Base-by-base conservation (phyloP, 2,797 vertebrate species). In the Parotocinclus haroldoi region DNA sequence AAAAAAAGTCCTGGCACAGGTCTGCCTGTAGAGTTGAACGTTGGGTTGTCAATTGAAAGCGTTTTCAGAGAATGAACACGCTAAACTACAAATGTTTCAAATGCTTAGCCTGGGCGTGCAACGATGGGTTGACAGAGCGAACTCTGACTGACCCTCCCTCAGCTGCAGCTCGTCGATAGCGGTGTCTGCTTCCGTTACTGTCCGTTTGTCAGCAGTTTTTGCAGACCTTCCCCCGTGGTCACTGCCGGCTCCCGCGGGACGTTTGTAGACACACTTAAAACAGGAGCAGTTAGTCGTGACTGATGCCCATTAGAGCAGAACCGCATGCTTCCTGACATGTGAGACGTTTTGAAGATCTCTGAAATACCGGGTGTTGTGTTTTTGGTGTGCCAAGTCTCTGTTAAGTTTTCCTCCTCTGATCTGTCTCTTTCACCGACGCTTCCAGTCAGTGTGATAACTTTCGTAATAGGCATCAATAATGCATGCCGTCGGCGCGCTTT, bases 401-500 rank as follows among this genome's bases (percentile, higher is more conserved):
- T 27, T 27, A 27, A 27, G 27, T 27, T 9, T 42, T 42, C 46
- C 13, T 14, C 46, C 46, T 48, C n/a, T 48, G 3, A 13, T 12
- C 62, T 42, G 9, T 45, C 19, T 18, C 56, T 66, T 55, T 56
- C 14, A 11, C 69, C 66, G 72, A 72, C 58, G 59, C 58, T 66
- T 60, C 58, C 63, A 19, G 54, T 38, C 68, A 63, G 18, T 79
- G 72, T 78, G 77, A 78, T 80, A 84, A 84, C 84, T 88, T 87
- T 85, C 75, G 85, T 85, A 85, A 86, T 85, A 83, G 70, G 84
- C 86, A 89, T 89, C 84, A 86, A 89, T 88, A 87, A 89, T 88
- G 83, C 76, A 89, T n/a, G 45, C 9, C 5, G 42, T 46, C 16
- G 13, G 9, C 59, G 49, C 59, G 49, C 59, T 27, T 82, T 84